Percentiles rank a stretch among this genome's conserved stretches.
Conservation (phyloP, 1,140 invertebrate genomes). For the Aphis craccivora region DNA sequence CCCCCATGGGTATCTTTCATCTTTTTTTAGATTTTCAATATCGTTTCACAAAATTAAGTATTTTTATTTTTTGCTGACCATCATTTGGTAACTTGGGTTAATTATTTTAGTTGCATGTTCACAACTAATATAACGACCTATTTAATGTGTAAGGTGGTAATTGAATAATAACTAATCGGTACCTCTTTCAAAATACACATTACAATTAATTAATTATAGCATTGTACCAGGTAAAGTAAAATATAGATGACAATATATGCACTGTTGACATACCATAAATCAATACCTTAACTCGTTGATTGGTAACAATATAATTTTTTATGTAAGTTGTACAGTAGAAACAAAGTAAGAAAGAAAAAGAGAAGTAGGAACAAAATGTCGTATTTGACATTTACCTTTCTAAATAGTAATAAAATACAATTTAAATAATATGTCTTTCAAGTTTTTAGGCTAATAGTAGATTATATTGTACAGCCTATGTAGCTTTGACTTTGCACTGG, state of each 20-base stretch:
- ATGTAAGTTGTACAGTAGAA: background rate
- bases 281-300: background rate
- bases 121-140: background rate
- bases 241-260: background rate
- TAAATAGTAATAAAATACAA: constrained; percentile 39
- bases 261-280: background rate
- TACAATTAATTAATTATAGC: background rate
- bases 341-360: constrained; percentile 14
- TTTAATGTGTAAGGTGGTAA: background rate
- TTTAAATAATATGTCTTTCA: constrained; percentile 15
- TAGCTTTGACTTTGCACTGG: background rate
- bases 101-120: background rate
- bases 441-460: constrained; percentile 5
- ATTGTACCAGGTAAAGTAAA: background rate
- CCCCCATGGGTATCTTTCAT: constrained; percentile 21
- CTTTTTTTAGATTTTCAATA: constrained; percentile 11
- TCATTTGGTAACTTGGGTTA: constrained; percentile 50
- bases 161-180: constrained; percentile 7
- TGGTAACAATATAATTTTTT: background rate
- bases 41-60: background rate
- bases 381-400: constrained; percentile 45
- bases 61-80: constrained; percentile 29
- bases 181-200: constrained; percentile 16
- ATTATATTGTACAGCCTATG: background rate
- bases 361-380: constrained; percentile 54